These are phyloP conservation scores for Andrena praecox DNA, from an alignment of 2,888 invertebrate species.

Conservation along the genomic window DNA sequence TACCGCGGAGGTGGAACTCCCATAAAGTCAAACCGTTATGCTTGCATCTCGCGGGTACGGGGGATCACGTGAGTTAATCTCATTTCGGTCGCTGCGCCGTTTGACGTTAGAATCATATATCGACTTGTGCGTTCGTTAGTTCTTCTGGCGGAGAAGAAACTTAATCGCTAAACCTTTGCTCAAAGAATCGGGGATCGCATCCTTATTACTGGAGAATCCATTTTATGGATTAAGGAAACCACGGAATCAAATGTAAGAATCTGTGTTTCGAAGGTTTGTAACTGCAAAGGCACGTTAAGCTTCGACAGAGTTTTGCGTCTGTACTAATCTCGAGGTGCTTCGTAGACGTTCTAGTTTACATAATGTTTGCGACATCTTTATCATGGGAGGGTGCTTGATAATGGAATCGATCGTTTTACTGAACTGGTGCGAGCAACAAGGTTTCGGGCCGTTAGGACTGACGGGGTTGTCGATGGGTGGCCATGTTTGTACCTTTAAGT, in stretches of 20 bases:
- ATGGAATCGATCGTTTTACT: constrained; percentile 96
- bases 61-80: constrained; percentile 93
- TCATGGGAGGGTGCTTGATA: constrained; percentile 99
- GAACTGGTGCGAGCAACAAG: constrained; percentile 96
- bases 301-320: constrained; percentile 15
- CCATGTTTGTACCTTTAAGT: constrained; percentile 89
- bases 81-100: constrained; percentile 19
- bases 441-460: constrained; percentile 96
- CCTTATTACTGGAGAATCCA: constrained; percentile 98
- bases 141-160: constrained; percentile 95
- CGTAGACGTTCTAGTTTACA: constrained; percentile 94
- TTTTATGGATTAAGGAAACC: constrained; percentile 97
- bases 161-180: constrained; percentile 96
- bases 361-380: constrained; percentile 98
- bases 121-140: constrained; percentile 86
- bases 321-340: constrained; percentile 4
- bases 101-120: background rate
- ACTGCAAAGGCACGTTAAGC: constrained; percentile 10
- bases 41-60: constrained; percentile 98
- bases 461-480: constrained; percentile 99
- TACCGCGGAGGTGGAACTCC: constrained; percentile 92
- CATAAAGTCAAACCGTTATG: constrained; percentile 92
- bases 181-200: constrained; percentile 95
- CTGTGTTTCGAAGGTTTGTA: constrained; percentile 65
- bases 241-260: constrained; percentile 91